These are phyloP conservation scores for Lepisosteus oculatus DNA, from an alignment of 2,113 vertebrate genomes.

Conservation along the genomic window DNA sequence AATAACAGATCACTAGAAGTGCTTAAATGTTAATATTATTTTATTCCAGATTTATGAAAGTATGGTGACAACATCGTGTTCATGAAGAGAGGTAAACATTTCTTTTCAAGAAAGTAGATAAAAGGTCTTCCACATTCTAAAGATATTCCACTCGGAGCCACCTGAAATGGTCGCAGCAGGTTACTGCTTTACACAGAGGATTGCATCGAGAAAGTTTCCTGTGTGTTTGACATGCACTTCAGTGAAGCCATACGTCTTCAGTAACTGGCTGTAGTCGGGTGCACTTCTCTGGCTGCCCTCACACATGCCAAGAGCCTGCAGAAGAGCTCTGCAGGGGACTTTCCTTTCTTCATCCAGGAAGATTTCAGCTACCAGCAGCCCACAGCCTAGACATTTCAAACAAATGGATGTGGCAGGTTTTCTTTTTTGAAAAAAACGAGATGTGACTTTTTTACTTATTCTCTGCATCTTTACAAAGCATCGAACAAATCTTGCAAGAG, in stretches of 20 bases:
- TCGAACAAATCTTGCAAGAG: too few relatives aligned
- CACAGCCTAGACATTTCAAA: slow-evolving; percentile 58
- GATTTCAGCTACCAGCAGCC: slow-evolving; percentile 79
- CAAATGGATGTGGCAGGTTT: not conserved
- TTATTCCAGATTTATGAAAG: too few relatives aligned
- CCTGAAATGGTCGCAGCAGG: not conserved
- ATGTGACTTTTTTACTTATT: too few relatives aligned
- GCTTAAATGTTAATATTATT: too few relatives aligned
- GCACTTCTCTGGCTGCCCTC: slow-evolving; percentile 75
- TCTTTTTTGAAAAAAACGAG: too few relatives aligned
- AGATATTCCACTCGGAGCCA: too few relatives aligned
- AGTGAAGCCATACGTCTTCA: slow-evolving; percentile 71
- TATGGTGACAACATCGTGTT: too few relatives aligned
- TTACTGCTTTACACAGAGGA: slow-evolving; percentile 70
- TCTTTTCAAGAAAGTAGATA: too few relatives aligned
- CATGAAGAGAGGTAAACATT: too few relatives aligned
- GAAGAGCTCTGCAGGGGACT: slow-evolving; percentile 61
- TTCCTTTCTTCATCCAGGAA: slow-evolving; percentile 70
- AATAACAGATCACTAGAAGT: too few relatives aligned
- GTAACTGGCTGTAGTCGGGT: slow-evolving; percentile 67
- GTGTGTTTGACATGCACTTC: slow-evolving; percentile 60
- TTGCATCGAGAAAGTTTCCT: slow-evolving; percentile 69
- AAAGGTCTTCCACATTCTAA: too few relatives aligned
- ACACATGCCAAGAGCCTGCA: slow-evolving; percentile 81
- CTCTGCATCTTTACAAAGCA: too few relatives aligned